phyloP scores from a whole-genome alignment of 30 jellyfish, hydroid and myxozoan genomes.

The Mastigias papua region DNA sequence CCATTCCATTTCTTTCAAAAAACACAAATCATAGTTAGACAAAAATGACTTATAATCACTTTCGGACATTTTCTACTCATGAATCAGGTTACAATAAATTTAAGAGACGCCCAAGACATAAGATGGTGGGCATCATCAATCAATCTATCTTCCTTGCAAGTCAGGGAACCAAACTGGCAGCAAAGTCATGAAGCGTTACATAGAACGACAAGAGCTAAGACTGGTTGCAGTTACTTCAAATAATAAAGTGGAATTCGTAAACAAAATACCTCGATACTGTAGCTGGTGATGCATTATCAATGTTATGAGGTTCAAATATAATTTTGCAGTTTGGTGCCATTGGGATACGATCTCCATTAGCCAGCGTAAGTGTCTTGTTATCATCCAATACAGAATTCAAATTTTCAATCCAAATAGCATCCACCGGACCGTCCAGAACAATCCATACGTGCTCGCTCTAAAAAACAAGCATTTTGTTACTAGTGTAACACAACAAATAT shows the following conservation, averaged over 20 bases:
- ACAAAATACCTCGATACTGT: conserved; percentile 84
- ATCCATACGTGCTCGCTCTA: conserved; percentile 90
- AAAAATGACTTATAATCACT: too few relatives aligned
- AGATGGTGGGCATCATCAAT: too few relatives aligned
- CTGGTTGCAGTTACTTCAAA: too few relatives aligned
- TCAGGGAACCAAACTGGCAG: too few relatives aligned
- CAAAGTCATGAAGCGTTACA: too few relatives aligned
- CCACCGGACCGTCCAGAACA: conserved; percentile 97
- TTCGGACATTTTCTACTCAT: too few relatives aligned
- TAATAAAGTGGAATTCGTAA: background rate
- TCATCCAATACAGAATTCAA: conserved; percentile 92
- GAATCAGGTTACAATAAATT: too few relatives aligned
- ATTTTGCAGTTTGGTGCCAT: conserved; percentile 93
- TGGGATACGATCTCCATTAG: conserved; percentile 96
- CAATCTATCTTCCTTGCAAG: too few relatives aligned
- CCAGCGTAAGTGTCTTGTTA: conserved; percentile 91
- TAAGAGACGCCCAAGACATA: too few relatives aligned
- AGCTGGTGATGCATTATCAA: conserved; percentile 96
- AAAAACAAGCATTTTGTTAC: too few relatives aligned
- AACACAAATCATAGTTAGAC: background rate
- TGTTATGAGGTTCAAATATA: conserved; percentile 93
- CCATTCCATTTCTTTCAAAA: conserved; percentile 90
- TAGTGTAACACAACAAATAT: too few relatives aligned
- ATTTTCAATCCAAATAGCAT: conserved; percentile 94
- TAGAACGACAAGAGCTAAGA: too few relatives aligned